phyloP scores from a whole-genome alignment of 2,888 invertebrate species.

The Melanostoma mellinum region DNA sequence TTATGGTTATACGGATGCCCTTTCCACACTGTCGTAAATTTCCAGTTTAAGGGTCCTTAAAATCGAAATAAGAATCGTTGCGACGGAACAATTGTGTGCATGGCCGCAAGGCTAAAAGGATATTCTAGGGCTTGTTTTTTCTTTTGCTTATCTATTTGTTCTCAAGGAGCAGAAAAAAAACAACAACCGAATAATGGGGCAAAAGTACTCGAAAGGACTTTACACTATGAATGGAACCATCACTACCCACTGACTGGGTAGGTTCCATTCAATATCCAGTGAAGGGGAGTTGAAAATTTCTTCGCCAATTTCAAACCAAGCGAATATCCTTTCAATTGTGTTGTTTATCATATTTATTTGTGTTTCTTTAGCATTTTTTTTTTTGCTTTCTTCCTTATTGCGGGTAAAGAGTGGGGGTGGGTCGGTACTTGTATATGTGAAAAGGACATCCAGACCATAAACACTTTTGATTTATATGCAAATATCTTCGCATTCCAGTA shows the following conservation, averaged over 20 bases:
- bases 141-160: constrained; percentile 33
- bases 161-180: constrained; percentile 9
- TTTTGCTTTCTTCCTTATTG: constrained; percentile 1
- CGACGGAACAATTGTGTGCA: constrained; percentile 38
- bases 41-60: constrained; percentile 50
- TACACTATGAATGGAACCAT: constrained; percentile 32
- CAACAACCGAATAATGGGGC: constrained; percentile 41
- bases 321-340: constrained; percentile 69
- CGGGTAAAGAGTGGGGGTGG: not conserved
- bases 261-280: not conserved
- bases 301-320: constrained; percentile 58
- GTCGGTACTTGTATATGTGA: constrained; percentile 29
- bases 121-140: constrained; percentile 22
- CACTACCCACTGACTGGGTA: constrained; percentile 1
- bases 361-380: constrained; percentile 37
- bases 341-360: constrained; percentile 70
- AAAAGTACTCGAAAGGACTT: constrained; percentile 58
- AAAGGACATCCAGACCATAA: constrained; percentile 71
- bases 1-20: too few species aligned
- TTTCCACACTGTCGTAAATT: constrained; percentile 37
- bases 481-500: constrained; percentile 55
- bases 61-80: constrained; percentile 45
- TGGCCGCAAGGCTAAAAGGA: constrained; percentile 50
- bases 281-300: constrained; percentile 13
- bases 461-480: constrained; percentile 73